A percentile compares a stretch with the other conserved stretches of the same genome.
Conservation (phyloP, 1,140 invertebrate genomes). For the honey bee (Apis mellifera) region Amel_HAv3.1 CM009942.2:5997001-5997500, state of each 20-base stretch:
- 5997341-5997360: background rate
- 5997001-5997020: background rate
- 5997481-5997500: background rate
- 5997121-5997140: background rate
- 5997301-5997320: background rate
- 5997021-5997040: background rate
- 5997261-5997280: constrained; percentile 56
- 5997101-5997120: background rate
- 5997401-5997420: background rate
- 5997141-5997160: too few relatives aligned
- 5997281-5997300: constrained; percentile 23
- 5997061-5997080: too few relatives aligned
- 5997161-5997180: background rate
- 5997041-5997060: too few relatives aligned
- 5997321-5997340: constrained; percentile 39
- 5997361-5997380: background rate
- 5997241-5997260: constrained; percentile 8
- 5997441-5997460: constrained; percentile 32
- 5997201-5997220: constrained; percentile 21
- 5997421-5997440: constrained; percentile 32
- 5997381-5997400: constrained; percentile 18
- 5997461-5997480: background rate
- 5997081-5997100: background rate
- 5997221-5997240: constrained; percentile 26
- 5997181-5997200: background rate